phyloP scores from a whole-genome alignment of 2,888 invertebrate genomes.

The Nephrotoma appendiculata region DNA sequence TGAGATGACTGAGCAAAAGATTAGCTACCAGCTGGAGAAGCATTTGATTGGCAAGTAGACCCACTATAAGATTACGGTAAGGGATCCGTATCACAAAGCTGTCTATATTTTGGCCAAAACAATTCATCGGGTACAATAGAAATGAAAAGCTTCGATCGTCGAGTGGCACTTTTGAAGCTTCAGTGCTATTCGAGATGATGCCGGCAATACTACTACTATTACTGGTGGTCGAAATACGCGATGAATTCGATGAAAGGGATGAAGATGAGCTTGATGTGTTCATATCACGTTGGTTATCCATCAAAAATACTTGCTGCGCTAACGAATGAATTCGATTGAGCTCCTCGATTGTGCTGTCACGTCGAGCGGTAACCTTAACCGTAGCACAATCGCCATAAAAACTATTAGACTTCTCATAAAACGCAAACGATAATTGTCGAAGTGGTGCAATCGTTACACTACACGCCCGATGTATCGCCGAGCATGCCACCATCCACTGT shows the following conservation, averaged over 20 bases:
- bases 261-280: slow-evolving; percentile 13
- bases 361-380: slow-evolving; percentile 84
- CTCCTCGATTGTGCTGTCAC: slow-evolving; percentile 73
- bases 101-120: slow-evolving; percentile 56
- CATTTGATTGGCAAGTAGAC: slow-evolving; percentile 84
- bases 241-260: slow-evolving; percentile 11
- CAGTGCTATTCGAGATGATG: not conserved
- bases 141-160: slow-evolving; percentile 85
- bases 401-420: slow-evolving; percentile 81
- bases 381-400: slow-evolving; percentile 88
- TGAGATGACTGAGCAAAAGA: slow-evolving; percentile 64
- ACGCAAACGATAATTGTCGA: slow-evolving; percentile 77
- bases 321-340: slow-evolving; percentile 73
- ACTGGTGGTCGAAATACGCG: slow-evolving; percentile 5
- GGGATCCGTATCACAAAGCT: slow-evolving; percentile 72
- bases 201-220: slow-evolving; percentile 5
- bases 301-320: slow-evolving; percentile 75
- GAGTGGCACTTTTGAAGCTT: slow-evolving; percentile 36
- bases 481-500: slow-evolving; percentile 78
- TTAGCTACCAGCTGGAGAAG: slow-evolving; percentile 81
- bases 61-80: slow-evolving; percentile 74
- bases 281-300: slow-evolving; percentile 36
- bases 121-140: slow-evolving; percentile 62
- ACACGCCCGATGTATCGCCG: slow-evolving; percentile 69
- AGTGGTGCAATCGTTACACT: slow-evolving; percentile 76